These are phyloP conservation scores for Ellobium chinense DNA, from an alignment of 2,888 invertebrate species.

Conservation along the genomic window DNA sequence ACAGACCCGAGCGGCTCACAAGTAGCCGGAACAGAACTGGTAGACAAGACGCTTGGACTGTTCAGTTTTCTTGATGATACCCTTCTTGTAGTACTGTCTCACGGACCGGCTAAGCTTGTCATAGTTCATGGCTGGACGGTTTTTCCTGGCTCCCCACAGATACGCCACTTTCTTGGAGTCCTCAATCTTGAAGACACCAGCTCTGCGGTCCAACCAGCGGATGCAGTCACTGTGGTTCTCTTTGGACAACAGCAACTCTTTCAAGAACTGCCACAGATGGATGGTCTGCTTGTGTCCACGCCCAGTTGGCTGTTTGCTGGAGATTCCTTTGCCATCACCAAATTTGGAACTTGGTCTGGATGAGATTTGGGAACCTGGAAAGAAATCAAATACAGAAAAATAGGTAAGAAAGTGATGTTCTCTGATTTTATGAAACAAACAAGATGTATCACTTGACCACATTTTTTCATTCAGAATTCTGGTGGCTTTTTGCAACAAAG, in stretches of 20 bases:
- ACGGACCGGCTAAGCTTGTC: slow-evolving; percentile 85
- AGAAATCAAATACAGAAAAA: too few species aligned
- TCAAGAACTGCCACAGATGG: slow-evolving; percentile 99
- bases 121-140: slow-evolving; percentile 99
- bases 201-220: slow-evolving; percentile 96
- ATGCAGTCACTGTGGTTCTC: slow-evolving; percentile 95
- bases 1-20: slow-evolving; percentile 21
- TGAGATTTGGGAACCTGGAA: slow-evolving; percentile 1
- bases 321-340: background rate
- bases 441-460: too few species aligned
- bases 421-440: too few species aligned
- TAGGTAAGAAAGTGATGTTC: too few species aligned
- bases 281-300: slow-evolving; percentile 81
- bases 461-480: too few species aligned
- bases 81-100: slow-evolving; percentile 77
- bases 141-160: slow-evolving; percentile 98
- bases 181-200: slow-evolving; percentile 96
- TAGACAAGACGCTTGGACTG: slow-evolving; percentile 98
- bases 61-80: slow-evolving; percentile 94
- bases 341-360: background rate
- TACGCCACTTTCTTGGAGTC: slow-evolving; percentile 98
- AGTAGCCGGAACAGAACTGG: slow-evolving; percentile 90
- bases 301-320: background rate
- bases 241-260: slow-evolving; percentile 94
- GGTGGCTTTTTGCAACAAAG: too few species aligned